phyloP scores from a whole-genome alignment of 1,140 invertebrate genomes.

The Lordiphosa stackelbergi region DNA sequence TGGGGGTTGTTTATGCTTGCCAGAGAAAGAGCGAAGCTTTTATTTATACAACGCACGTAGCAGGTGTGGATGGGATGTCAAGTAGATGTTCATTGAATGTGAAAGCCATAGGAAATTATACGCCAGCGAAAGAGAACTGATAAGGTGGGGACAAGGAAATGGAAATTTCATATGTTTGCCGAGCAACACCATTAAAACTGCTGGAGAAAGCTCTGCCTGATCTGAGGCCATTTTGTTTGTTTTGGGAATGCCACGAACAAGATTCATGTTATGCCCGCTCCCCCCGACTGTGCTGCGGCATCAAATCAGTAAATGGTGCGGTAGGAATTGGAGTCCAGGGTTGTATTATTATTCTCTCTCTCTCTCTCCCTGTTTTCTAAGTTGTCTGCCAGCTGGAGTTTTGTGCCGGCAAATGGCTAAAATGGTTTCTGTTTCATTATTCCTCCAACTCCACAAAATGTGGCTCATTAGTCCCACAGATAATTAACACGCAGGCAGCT shows the following conservation, averaged over 20 bases:
- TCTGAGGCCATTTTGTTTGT: neutral
- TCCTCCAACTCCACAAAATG: slow-evolving; percentile 2
- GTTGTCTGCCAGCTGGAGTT: slow-evolving; percentile 53
- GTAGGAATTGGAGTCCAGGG: slow-evolving; percentile 47
- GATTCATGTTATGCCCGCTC: slow-evolving; percentile 50
- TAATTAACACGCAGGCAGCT: slow-evolving; percentile 53
- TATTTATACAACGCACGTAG: slow-evolving; percentile 69
- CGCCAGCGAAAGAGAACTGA: slow-evolving; percentile 37
- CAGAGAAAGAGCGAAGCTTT: slow-evolving; percentile 27
- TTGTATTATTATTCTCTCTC: slow-evolving; percentile 40
- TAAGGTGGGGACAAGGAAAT: slow-evolving; percentile 14
- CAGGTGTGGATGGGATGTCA: slow-evolving; percentile 34
- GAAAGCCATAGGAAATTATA: slow-evolving; percentile 43
- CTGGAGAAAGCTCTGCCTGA: no score
- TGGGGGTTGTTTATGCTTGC: slow-evolving; percentile 69
- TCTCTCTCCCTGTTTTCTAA: neutral
- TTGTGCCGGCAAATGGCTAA: slow-evolving; percentile 12
- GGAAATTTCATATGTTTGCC: neutral
- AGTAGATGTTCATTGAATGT: slow-evolving; percentile 61
- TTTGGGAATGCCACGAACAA: slow-evolving; percentile 41
- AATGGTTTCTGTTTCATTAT: slow-evolving; percentile 66
- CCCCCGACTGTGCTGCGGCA: slow-evolving; percentile 23
- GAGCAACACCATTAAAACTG: no score
- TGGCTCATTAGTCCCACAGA: slow-evolving; percentile 52
- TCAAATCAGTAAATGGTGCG: slow-evolving; percentile 68